A percentile compares a stretch with the other conserved stretches of the same genome.
Conservation (phyloP, 2,888 invertebrate genomes). For the Cryptus armator region DNA sequence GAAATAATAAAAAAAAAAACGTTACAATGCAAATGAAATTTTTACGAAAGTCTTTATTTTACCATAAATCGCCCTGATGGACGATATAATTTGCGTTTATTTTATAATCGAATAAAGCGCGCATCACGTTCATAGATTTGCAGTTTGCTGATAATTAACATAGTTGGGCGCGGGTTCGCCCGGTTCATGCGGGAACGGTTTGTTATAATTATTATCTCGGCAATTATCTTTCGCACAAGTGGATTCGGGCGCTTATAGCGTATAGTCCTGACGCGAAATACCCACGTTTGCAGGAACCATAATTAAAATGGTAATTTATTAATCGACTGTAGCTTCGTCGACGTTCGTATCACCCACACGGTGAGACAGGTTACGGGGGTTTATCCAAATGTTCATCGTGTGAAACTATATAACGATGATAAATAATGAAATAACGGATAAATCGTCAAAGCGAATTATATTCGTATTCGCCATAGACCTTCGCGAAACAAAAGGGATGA, state of each 20-base stretch:
- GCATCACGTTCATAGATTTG: neutral
- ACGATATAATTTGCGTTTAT: conserved; percentile 6
- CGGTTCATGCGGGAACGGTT: neutral
- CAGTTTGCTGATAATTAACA: conserved; percentile 19
- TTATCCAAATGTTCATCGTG: neutral
- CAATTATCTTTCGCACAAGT: conserved; percentile 21
- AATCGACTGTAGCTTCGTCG: conserved; percentile 18
- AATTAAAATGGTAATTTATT: conserved; percentile 14
- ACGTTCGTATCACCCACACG: neutral
- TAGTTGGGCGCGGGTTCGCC: neutral
- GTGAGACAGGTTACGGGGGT: neutral
- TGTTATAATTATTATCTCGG: conserved; percentile 36
- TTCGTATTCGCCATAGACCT: neutral
- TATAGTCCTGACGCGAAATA: neutral
- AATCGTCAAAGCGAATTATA: neutral
- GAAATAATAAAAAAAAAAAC: neutral
- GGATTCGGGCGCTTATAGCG: neutral
- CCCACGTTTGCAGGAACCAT: neutral
- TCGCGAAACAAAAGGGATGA: neutral
- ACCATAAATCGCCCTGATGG: neutral
- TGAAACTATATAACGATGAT: neutral
- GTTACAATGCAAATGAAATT: neutral
- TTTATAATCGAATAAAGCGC: conserved; percentile 17
- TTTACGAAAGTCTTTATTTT: no score
- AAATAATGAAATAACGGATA: neutral